Base-by-base conservation (phyloP, 2,113 vertebrate genomes). In the Cottus gobio region DNA sequence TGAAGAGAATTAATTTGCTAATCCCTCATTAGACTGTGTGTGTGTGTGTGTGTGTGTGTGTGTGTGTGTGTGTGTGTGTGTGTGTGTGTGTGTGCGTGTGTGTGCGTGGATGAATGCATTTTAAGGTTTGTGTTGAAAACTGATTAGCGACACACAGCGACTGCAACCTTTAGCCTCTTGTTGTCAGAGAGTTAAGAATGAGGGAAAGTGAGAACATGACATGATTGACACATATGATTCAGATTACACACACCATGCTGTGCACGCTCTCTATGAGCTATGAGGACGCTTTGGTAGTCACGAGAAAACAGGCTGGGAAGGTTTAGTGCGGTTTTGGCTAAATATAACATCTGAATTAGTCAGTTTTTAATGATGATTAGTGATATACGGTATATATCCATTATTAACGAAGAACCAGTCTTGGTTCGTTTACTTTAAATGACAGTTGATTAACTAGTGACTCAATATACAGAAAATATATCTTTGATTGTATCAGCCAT, bases 1-100 rank as follows among this genome's bases (percentile, higher is more conserved):
- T 87, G 80, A 89, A 89, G 87, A 89, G 87, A 91, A 89, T 92
- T 93, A 87, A 92, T 93, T 90, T 89, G 86, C 83, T 93, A 85
- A 93, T 93, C 88, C 90, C 87, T 90, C 80, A 90, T 91, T 90
- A 83, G 85, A 75, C 34, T 71, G 61, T 65, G 39, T 67, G 62
- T n/a, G 28, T 82, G 71, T 63, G 67, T 39, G 75, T 58, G 34
- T 61, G 31, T 69, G 62, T 64, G 37, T 39, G 22, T 26, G 12
- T 42, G 62, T 26, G 61, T 39, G 75, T 58, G 34, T 61, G 31
- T 69, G 62, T 64, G 37, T 39, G 22, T 26, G 12, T 71, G 61
- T 65, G 39, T 67, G 62, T n/a, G 28, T 82, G 71, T 63, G 67
- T 39, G 75, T 58, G 34, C 54, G 31, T 69, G 62, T 64, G 37